These are phyloP conservation scores for Podiceps cristatus DNA, from an alignment of 2,113 vertebrate species.

Conservation along the genomic window DNA sequence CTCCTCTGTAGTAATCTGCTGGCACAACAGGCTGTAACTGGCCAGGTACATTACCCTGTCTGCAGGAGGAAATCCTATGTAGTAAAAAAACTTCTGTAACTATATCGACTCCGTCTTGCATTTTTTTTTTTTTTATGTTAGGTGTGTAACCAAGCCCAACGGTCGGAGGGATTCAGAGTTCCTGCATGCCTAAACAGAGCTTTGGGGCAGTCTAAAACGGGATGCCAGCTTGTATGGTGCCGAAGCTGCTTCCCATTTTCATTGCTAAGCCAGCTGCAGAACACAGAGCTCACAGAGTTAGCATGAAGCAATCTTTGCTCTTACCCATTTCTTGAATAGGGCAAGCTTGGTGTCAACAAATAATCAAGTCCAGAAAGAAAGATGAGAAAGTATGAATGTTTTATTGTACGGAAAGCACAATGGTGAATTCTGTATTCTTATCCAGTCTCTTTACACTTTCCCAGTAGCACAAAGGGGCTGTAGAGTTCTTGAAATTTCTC, in stretches of 20 bases:
- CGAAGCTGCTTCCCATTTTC: background rate
- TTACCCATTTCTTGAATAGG: background rate
- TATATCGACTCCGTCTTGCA: background rate
- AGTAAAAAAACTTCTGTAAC: background rate
- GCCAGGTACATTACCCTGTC: background rate
- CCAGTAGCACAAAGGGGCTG: background rate
- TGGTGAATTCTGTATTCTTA: background rate
- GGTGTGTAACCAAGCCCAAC: background rate
- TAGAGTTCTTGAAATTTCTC: conserved; percentile 11
- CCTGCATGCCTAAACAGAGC: background rate
- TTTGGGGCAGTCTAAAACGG: background rate
- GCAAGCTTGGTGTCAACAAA: background rate
- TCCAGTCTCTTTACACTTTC: background rate
- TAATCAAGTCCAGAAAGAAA: background rate
- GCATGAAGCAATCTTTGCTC: background rate
- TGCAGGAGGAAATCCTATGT: background rate
- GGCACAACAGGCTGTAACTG: background rate
- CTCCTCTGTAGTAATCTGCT: background rate
- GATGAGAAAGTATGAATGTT: background rate
- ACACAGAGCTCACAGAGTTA: background rate
- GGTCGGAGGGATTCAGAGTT: background rate
- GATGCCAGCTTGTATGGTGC: background rate
- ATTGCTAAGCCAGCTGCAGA: background rate
- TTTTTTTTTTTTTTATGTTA: background rate
- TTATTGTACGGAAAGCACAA: background rate